Evolutionary conservation across 2,797 vertebrate genomes (phyloP), one percentile per base, ranked within the genome.

Genomic region (Rhinatrema bivittatum): DNA sequence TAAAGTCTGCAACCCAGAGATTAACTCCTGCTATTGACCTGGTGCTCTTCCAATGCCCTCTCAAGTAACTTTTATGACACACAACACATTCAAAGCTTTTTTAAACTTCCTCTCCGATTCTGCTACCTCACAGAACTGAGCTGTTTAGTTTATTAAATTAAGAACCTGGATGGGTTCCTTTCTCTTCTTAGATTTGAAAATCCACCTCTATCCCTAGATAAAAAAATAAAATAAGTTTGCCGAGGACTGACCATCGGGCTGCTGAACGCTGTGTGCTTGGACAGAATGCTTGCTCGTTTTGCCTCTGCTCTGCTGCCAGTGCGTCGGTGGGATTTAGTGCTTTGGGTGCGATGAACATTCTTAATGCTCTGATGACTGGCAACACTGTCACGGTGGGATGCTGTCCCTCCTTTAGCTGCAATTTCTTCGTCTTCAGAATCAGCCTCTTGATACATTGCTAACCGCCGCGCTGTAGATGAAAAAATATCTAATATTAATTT

Each of bases 181-280:
- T n/a, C n/a, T n/a, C n/a, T n/a, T n/a, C n/a, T n/a, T n/a, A n/a
- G n/a, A n/a, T n/a, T n/a, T n/a, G n/a, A n/a, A n/a, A n/a, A n/a
- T n/a, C 9, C 5, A 9, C 20, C 21, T 6, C 21, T 9, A 21
- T 21, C 9, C 5, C 5, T 5, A 21, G 21, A 21, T 21, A 9
- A 5, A 21, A 21, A 21, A 9, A 6, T 6, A 5, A 9, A 21
- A 21, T 21, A 31, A 15, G n/a, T n/a, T n/a, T 30, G 39, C 36
- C 55, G 31, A 20, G 11, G 24, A 58, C 89, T 69, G 53, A 98
- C 95, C 94, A 97, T 95, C 11, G 94, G 94, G 59, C 94, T 97
- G 65, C 95, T 99, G 79, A 98, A 99, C 4, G 95, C 95, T 0
- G 94, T 96, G 76, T 93, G 92, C 52, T 89, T 93, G 0, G 94